These are phyloP conservation scores for Sebastes fasciatus DNA, from an alignment of 2,113 vertebrate genomes.

Conservation along the genomic window DNA sequence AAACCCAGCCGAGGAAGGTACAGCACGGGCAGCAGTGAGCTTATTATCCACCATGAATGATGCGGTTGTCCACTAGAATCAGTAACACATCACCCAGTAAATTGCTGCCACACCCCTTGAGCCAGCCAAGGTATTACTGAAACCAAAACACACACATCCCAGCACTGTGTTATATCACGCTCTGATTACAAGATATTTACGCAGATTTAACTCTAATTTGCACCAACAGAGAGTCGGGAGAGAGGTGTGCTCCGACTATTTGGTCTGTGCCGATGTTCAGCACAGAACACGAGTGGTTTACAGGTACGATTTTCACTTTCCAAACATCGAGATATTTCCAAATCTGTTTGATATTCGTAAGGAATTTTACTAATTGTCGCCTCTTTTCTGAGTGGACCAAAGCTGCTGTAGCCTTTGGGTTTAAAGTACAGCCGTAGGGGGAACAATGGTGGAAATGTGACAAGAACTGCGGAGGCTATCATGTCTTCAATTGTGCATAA, in stretches of 20 bases:
- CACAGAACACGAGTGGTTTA: neutral
- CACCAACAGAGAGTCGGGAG: neutral
- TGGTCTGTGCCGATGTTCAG: neutral
- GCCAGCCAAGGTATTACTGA: neutral
- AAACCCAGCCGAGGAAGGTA: neutral
- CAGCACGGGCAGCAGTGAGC: neutral
- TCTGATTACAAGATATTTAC: neutral
- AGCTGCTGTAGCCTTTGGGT: neutral
- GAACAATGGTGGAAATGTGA: neutral
- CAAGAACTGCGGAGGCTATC: conserved; percentile 1
- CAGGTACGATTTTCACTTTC: neutral
- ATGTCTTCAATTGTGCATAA: neutral
- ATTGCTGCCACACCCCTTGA: conserved; percentile 8
- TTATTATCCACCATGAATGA: neutral
- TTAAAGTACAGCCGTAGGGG: neutral
- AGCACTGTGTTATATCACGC: neutral
- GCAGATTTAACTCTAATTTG: neutral
- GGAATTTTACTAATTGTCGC: neutral
- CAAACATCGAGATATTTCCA: neutral
- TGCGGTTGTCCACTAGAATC: neutral
- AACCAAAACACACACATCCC: conserved; percentile 21
- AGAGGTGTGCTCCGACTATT: neutral
- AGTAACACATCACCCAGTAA: neutral
- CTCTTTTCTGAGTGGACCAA: neutral
- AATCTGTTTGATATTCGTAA: neutral